Percentiles rank a stretch among this genome's conserved stretches.
Conservation (phyloP, 1,140 invertebrate genomes). For the Microplitis demolitor region DNA sequence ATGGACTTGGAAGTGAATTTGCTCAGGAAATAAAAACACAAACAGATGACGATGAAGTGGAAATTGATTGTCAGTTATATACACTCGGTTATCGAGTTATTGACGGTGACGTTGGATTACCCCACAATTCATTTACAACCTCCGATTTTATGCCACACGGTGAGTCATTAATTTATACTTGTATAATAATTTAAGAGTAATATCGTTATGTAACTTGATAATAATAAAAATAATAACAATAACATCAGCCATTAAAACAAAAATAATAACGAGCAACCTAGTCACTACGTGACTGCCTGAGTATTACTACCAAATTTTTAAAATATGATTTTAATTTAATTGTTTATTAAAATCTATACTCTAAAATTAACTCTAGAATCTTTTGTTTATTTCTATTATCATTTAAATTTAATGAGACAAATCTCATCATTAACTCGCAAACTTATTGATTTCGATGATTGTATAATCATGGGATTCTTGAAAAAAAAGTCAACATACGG, state of each 20-base stretch:
- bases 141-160: slow-evolving; percentile 79
- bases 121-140: slow-evolving; percentile 77
- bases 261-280: too few species aligned
- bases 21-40: slow-evolving; percentile 77
- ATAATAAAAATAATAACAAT: background rate
- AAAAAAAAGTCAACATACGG: too few species aligned
- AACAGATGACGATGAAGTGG: slow-evolving; percentile 83
- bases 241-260: background rate
- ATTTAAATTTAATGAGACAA: too few species aligned
- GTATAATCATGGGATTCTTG: too few species aligned
- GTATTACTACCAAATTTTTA: too few species aligned
- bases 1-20: slow-evolving; percentile 78
- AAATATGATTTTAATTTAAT: too few species aligned
- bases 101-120: slow-evolving; percentile 81
- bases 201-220: background rate
- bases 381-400: too few species aligned
- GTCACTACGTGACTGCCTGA: too few species aligned
- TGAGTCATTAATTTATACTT: slow-evolving; percentile 44
- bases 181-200: background rate
- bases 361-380: too few species aligned
- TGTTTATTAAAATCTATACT: too few species aligned
- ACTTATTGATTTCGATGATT: too few species aligned
- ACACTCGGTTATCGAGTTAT: slow-evolving; percentile 84
- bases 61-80: slow-evolving; percentile 82
- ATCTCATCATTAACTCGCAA: too few species aligned